Base-by-base conservation (phyloP, 2,113 vertebrate species). In the Steatornis caripensis region DNA sequence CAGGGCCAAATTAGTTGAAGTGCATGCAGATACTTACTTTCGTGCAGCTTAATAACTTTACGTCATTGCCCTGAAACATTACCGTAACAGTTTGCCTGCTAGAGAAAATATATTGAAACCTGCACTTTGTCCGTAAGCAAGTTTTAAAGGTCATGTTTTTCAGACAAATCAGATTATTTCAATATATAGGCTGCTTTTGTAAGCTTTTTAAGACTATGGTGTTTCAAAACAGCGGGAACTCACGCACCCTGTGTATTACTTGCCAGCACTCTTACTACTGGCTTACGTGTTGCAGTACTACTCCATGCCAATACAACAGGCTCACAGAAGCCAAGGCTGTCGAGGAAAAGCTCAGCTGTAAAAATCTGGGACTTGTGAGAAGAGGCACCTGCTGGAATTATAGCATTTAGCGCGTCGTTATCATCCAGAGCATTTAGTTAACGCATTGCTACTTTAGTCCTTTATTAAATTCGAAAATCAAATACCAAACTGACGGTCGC, bases 381-480 rank as follows among this genome's bases (percentile, higher is more conserved):
- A 72, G 66, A 61, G 15, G 53, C 32, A 17, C 24, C 71, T 85
- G 78, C 57, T 84, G 79, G 81, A 89, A 88, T 77, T 43, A 49
- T 0, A 58, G 71, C 71, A 14, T 49, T 61, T 68, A 75, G 43
- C 8, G 29, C 53, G 29, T 79, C 43, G 1, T 83, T 91, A 45
- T 64, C 66, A 41, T 79, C 83, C 41, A 12, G 45, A 75, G 66
- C 68, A 32, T 66, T 86, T 41, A 74, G 72, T 55, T 93, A 92
- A 74, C 55, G 61, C 66, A 2, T 78, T 81, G 75, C 74, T 78
- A 60, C 70, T 86, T 87, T 65, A 77, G 64, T 71, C 53, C 23
- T 71, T 74, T 87, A 64, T 90, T 87, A 91, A 65, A 85, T 80
- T 6, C 72, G 83, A 89, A 95, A 90, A 85, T 90, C 72, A 66